Evolutionary conservation across 2,888 invertebrate genomes (phyloP).

Genomic region (Arge pagana): DNA sequence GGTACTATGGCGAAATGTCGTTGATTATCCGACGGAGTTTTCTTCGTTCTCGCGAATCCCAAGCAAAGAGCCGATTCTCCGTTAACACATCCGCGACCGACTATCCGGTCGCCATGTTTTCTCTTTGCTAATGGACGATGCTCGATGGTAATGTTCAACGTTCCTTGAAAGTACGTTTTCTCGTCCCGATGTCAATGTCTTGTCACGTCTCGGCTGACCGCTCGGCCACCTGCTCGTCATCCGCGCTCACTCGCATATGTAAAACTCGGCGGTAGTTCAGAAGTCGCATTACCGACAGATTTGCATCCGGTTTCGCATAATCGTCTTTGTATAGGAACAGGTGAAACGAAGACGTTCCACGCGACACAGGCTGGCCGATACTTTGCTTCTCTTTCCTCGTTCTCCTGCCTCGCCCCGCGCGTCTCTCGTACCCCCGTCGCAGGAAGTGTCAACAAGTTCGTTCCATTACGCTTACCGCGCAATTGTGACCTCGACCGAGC

Average conservation of each 20-base stretch:
- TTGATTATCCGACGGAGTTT: no score
- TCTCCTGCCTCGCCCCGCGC: neutral
- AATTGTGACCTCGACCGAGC: no score
- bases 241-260: no score
- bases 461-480: conserved; percentile 14
- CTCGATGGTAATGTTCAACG: conserved; percentile 10
- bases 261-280: neutral
- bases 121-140: neutral
- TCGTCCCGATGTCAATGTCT: conserved; percentile 56
- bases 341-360: no score
- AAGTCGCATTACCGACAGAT: neutral
- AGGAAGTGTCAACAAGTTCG: conserved; percentile 6
- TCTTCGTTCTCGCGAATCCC: no score
- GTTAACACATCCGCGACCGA: no score
- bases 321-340: neutral
- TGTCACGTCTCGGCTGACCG: conserved; percentile 53
- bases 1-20: no score
- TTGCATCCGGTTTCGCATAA: neutral
- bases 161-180: no score
- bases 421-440: neutral
- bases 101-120: conserved; percentile 7
- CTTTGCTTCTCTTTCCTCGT: neutral
- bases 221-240: conserved; percentile 50
- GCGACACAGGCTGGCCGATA: no score
- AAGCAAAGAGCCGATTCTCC: no score